Conservation (phyloP, 2,797 vertebrate genomes). For the Erpetoichthys calabaricus region DNA sequence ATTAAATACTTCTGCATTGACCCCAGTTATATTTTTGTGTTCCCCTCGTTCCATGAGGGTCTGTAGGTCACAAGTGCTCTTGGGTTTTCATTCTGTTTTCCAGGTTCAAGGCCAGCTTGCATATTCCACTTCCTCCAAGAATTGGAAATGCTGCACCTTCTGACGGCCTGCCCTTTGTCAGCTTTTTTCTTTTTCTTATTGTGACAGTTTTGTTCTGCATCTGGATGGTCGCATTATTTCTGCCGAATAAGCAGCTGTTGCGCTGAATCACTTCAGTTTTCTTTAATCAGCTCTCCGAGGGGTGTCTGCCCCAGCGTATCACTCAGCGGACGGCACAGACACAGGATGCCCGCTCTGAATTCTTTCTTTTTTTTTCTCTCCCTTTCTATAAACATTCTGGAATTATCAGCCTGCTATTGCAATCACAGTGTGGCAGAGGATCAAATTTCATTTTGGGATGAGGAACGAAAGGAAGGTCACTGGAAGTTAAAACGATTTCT, state of each 20-base stretch:
- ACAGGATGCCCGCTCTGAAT: slow-evolving; percentile 30
- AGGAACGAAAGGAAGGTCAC: not conserved
- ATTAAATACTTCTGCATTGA: too few relatives aligned
- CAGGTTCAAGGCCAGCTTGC: too few relatives aligned
- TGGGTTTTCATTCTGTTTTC: too few relatives aligned
- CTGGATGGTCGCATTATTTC: too few relatives aligned
- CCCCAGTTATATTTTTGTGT: too few relatives aligned
- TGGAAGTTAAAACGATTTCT: not conserved
- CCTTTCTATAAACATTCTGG: not conserved
- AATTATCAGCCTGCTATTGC: not conserved
- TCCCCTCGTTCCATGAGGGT: too few relatives aligned
- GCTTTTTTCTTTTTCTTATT: too few relatives aligned
- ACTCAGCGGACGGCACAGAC: slow-evolving; percentile 27
- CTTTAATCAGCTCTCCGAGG: slow-evolving; percentile 43
- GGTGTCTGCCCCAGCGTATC: slow-evolving; percentile 40
- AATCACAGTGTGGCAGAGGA: slow-evolving; percentile 1
- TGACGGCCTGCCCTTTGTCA: too few relatives aligned
- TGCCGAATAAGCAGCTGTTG: slow-evolving; percentile 31
- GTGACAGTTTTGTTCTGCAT: too few relatives aligned
- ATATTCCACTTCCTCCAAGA: too few relatives aligned
- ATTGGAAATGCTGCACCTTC: too few relatives aligned
- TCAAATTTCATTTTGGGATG: not conserved
- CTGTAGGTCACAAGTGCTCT: too few relatives aligned
- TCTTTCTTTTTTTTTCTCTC: slow-evolving; percentile 7
- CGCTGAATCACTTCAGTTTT: slow-evolving; percentile 41